phyloP scores from a whole-genome alignment of 2,888 invertebrate genomes.

The Himalopsyche japonica region DNA sequence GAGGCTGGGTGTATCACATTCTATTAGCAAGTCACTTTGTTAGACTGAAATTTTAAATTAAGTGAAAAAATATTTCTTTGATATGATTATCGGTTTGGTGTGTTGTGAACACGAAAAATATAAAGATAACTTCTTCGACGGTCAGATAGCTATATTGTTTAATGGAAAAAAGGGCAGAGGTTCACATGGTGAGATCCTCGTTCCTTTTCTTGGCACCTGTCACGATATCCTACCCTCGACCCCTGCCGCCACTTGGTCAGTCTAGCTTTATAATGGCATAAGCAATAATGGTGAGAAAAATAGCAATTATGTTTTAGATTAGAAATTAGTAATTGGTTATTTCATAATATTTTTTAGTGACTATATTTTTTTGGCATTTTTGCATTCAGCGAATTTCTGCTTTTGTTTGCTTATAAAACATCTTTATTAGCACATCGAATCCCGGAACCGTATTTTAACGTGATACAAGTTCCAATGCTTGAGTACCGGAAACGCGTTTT shows the following conservation, averaged over 20 bases:
- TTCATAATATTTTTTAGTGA: not conserved
- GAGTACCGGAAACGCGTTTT: too few species aligned
- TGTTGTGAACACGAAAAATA: not conserved
- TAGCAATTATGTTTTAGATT: not conserved
- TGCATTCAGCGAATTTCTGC: too few species aligned
- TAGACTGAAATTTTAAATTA: too few species aligned
- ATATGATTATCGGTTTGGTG: not conserved
- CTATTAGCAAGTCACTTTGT: too few species aligned
- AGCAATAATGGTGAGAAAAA: not conserved
- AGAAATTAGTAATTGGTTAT: too few species aligned
- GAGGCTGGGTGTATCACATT: too few species aligned
- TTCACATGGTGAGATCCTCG: slow-evolving; percentile 17
- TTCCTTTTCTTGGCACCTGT: slow-evolving; percentile 20
- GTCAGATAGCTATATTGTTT: slow-evolving; percentile 1
- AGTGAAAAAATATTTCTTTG: too few species aligned
- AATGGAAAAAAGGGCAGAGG: slow-evolving; percentile 8
- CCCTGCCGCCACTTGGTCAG: not conserved
- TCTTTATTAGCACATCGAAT: too few species aligned
- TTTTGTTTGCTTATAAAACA: too few species aligned
- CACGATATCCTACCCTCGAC: not conserved
- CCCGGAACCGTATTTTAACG: too few species aligned
- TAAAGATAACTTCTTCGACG: not conserved
- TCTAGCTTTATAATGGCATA: not conserved
- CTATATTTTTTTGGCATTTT: too few species aligned
- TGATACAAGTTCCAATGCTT: too few species aligned